phyloP scores from a whole-genome alignment of 1,140 invertebrate genomes.

The Dreissena rostriformis region DNA sequence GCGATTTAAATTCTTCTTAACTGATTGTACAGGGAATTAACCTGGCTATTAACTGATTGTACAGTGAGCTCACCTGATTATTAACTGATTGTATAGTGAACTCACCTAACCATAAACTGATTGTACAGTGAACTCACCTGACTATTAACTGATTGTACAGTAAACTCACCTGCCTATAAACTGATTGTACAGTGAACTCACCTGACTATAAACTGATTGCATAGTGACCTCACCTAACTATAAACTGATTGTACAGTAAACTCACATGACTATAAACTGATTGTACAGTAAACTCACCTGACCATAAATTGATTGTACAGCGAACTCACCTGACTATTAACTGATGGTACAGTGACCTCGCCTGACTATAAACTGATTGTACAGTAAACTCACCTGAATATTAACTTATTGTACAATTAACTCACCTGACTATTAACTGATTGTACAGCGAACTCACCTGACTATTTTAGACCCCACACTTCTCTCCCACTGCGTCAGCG shows the following conservation, averaged over 20 bases:
- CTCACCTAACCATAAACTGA: not conserved
- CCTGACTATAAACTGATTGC: too few species aligned
- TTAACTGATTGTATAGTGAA: not conserved
- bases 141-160: not conserved
- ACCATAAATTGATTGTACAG: not conserved
- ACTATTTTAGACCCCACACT: conserved; percentile 3
- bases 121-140: not conserved
- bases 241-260: too few species aligned
- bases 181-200: not conserved
- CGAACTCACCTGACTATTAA: not conserved
- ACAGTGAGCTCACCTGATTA: not conserved
- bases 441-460: not conserved
- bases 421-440: not conserved
- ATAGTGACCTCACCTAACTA: too few species aligned
- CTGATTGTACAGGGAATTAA: not conserved
- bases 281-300: not conserved
- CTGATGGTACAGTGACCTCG: not conserved
- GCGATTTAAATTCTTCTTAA: not conserved
- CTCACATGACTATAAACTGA: not conserved
- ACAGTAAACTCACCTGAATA: not conserved
- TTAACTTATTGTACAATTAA: not conserved
- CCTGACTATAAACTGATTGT: not conserved
- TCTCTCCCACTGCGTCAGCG: conserved; percentile 65
- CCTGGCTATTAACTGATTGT: not conserved
- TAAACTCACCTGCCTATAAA: too few species aligned